Percentiles rank a stretch among this genome's conserved stretches.
phyloP scores from a whole-genome alignment of 2,797 vertebrate species.

The Enteromius anoplus region DNA sequence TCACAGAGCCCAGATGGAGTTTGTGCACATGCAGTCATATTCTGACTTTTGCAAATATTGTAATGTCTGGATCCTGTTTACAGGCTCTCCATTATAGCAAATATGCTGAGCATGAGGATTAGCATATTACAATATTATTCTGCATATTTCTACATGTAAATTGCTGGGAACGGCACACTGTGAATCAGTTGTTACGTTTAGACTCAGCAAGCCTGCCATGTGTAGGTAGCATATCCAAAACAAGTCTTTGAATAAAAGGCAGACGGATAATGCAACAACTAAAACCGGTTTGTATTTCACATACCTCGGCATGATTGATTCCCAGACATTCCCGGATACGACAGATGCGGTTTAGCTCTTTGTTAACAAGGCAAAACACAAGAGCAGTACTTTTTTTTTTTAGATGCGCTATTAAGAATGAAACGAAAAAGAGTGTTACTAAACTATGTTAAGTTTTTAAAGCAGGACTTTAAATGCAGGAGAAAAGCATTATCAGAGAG shows the following conservation, averaged over 20 bases:
- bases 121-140: conserved; percentile 34
- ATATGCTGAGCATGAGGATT: conserved; percentile 42
- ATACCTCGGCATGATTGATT: conserved; percentile 6
- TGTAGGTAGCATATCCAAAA: conserved; percentile 14
- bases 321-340: not conserved
- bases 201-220: not conserved
- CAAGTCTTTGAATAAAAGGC: conserved; percentile 28
- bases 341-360: conserved; percentile 19
- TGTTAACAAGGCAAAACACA: conserved; percentile 15
- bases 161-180: not conserved
- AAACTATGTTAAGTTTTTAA: not conserved
- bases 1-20: conserved; percentile 11
- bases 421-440: not conserved
- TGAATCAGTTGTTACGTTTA: not conserved
- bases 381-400: not conserved
- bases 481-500: not conserved
- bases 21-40: conserved; percentile 12
- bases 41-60: conserved; percentile 30
- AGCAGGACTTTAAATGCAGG: not conserved
- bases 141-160: conserved; percentile 43
- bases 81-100: conserved; percentile 30
- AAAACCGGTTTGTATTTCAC: conserved; percentile 26
- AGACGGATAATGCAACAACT: conserved; percentile 2
- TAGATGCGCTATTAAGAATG: not conserved
- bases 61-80: conserved; percentile 32